Base-by-base conservation (phyloP, 2,888 invertebrate species). In the Scaptomyza caliginosa region DNA sequence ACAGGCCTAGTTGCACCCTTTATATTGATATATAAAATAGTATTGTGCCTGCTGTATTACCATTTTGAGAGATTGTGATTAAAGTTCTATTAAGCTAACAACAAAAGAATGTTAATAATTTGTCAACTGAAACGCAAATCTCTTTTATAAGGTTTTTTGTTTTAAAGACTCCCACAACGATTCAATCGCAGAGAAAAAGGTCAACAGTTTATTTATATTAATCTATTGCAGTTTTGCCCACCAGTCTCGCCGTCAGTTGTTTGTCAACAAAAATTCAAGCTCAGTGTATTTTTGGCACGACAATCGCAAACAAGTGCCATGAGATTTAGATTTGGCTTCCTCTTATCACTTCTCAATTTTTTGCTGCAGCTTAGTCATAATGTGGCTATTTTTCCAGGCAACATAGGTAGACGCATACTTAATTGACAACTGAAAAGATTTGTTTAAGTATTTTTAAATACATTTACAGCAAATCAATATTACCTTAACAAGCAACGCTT, bases 401-500 rank as follows among this genome's bases (percentile, higher is more conserved):
- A 69, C 11, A 63, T 69, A 43, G 81, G 77, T 77, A 19, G 17
- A n/a, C n/a, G n/a, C n/a, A n/a, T n/a, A n/a, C n/a, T n/a, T n/a
- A n/a, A n/a, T 13, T 8, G 5, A 24, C 13, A 3, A 30, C 2
- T 19, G 1, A 10, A 10, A 26, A 17, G 1, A 16, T 17, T 26
- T 6, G 2, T 1, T 28, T n/a, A 7, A 28, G 7, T 40, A 11
- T 11, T 7, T n/a, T 6, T 10, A 19, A 17, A 23, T 1, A 4
- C n/a, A 7, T 17, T 3, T 16, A 0, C 16, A 82, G 86, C 55
- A 0, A 83, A 83, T 62, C 62, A 60, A 42, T 83, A 86, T 38
- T 83, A 59, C 21, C 49, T 83, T 51, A 71, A 79, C 17, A 82
- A 86, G 40, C 80, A 86, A 39, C 67, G 63, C 0, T 77, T 68